Conservation (phyloP, 35 echinoderm and acorn worm genomes). For the Apostichopus californicus region DNA sequence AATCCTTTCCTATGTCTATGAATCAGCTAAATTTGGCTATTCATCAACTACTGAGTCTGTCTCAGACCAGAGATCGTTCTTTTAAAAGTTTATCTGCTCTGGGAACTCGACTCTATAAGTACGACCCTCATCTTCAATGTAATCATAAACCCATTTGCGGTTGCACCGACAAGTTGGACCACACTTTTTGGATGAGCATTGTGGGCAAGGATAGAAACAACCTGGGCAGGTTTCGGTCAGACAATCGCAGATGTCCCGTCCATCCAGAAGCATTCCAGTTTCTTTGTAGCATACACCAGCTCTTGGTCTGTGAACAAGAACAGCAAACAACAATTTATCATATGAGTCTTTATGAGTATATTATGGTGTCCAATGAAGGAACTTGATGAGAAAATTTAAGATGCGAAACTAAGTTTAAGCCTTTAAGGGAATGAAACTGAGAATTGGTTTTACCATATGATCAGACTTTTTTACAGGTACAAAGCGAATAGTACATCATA, state of each 20-base stretch:
- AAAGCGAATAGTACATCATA: too few species aligned
- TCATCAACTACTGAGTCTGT: too few species aligned
- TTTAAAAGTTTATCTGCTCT: conserved; percentile 19
- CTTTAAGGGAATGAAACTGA: too few species aligned
- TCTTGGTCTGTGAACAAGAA: conserved; percentile 9
- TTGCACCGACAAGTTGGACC: conserved; percentile 89
- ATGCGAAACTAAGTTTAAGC: too few species aligned
- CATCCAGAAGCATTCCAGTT: conserved; percentile 61
- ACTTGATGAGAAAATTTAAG: too few species aligned
- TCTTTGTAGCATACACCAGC: conserved; percentile 71
- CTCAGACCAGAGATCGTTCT: neutral
- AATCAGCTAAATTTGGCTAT: too few species aligned
- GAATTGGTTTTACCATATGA: too few species aligned
- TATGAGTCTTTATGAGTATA: too few species aligned
- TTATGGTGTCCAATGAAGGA: too few species aligned
- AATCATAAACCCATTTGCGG: conserved; percentile 90
- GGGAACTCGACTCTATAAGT: conserved; percentile 51
- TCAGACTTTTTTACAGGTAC: too few species aligned
- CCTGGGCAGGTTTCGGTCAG: conserved; percentile 81
- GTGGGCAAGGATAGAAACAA: conserved; percentile 87
- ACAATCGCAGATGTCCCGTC: conserved; percentile 88
- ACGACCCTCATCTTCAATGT: conserved; percentile 81
- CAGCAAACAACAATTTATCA: neutral
- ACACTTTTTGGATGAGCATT: conserved; percentile 84
- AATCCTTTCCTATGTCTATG: too few species aligned